These are phyloP conservation scores for Acrossocheilus fasciatus DNA, from an alignment of 2,797 vertebrate species.

Conservation along the genomic window DNA sequence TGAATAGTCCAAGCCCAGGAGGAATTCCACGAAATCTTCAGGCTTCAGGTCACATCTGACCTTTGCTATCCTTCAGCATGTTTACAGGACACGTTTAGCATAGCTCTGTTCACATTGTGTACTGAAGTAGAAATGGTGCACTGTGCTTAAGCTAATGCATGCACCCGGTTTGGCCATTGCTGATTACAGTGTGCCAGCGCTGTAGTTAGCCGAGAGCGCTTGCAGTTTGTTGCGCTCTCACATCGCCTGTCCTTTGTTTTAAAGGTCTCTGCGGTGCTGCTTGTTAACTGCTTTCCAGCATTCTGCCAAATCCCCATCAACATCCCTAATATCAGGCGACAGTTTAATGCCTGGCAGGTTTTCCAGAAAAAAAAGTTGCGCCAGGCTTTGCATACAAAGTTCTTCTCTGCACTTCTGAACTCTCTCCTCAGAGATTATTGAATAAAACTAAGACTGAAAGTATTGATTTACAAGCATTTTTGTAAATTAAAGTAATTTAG, in stretches of 20 bases:
- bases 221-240: constrained; percentile 26
- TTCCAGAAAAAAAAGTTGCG: neutral
- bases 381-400: constrained; percentile 16
- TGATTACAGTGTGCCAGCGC: constrained; percentile 13
- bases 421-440: neutral
- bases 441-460: neutral
- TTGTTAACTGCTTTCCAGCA: constrained; percentile 25
- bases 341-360: constrained; percentile 20
- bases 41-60: neutral
- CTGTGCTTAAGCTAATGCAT: constrained; percentile 14
- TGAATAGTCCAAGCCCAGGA: neutral
- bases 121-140: neutral
- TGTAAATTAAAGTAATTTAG: neutral
- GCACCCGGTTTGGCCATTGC: neutral
- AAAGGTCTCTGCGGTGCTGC: constrained; percentile 2
- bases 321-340: constrained; percentile 29
- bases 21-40: neutral
- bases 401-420: neutral
- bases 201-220: constrained; percentile 11
- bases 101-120: constrained; percentile 23
- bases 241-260: constrained; percentile 27
- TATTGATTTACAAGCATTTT: constrained; percentile 12
- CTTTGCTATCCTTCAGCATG: constrained; percentile 10
- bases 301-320: constrained; percentile 25
- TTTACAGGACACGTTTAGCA: constrained; percentile 28